phyloP scores from a whole-genome alignment of 2,797 vertebrate genomes.

The Ibycter americanus region DNA sequence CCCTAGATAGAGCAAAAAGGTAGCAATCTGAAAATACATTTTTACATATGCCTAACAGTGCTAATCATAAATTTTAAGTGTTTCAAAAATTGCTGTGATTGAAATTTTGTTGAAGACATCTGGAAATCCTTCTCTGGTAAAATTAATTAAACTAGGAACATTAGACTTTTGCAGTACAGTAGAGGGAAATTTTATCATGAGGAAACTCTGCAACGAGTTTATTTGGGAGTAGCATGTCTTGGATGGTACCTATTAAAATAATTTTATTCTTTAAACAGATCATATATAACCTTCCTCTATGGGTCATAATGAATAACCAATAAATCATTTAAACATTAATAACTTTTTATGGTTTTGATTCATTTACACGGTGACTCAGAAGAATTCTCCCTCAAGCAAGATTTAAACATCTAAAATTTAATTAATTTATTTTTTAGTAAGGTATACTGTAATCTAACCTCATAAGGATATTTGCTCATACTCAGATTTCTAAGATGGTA shows the following conservation, averaged over 20 bases:
- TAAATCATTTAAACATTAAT: background rate
- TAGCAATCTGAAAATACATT: background rate
- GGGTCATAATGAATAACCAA: background rate
- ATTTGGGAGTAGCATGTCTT: background rate
- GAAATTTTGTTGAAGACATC: background rate
- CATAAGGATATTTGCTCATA: background rate
- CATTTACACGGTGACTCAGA: background rate
- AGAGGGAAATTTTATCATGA: background rate
- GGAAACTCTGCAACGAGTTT: background rate
- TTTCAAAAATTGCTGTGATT: background rate
- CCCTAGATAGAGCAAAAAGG: background rate
- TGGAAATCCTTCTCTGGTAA: background rate
- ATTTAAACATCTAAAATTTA: background rate
- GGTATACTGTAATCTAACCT: background rate
- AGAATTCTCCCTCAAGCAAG: background rate
- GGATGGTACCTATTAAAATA: background rate
- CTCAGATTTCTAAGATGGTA: background rate
- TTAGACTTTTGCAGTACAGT: background rate
- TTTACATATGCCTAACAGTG: background rate
- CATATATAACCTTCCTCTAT: background rate
- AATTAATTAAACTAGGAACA: conserved; percentile 30
- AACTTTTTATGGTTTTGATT: background rate
- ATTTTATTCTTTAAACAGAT: conserved; percentile 8
- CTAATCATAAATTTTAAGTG: background rate
- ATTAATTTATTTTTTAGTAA: background rate